These are phyloP conservation scores for Nymphalis polychloros DNA, from an alignment of 2,888 invertebrate genomes.

Conservation along the genomic window DNA sequence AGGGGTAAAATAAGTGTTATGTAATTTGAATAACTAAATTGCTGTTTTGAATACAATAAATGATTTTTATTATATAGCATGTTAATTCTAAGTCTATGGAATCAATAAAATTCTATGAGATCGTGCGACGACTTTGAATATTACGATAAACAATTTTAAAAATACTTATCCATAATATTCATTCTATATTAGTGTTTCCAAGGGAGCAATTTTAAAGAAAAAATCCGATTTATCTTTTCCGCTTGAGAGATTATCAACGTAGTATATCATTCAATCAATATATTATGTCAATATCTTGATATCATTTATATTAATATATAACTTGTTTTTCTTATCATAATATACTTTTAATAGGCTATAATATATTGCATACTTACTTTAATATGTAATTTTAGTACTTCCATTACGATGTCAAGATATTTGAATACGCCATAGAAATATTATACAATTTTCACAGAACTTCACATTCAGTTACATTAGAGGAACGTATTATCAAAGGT, in stretches of 20 bases:
- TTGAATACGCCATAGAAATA: constrained; percentile 13
- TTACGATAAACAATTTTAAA: neutral
- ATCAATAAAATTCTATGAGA: neutral
- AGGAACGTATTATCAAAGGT: neutral
- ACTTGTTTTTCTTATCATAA: no score
- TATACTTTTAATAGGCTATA: neutral
- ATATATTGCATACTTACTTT: constrained; percentile 21
- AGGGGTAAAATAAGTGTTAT: constrained; percentile 36
- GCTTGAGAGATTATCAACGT: no score
- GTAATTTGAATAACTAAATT: constrained; percentile 32
- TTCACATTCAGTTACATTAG: neutral
- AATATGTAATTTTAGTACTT: constrained; percentile 26
- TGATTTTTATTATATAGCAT: neutral
- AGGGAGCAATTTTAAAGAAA: no score
- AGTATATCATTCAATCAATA: no score
- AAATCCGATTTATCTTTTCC: no score
- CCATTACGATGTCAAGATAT: constrained; percentile 16
- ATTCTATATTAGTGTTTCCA: no score
- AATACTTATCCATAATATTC: no score
- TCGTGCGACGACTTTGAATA: neutral
- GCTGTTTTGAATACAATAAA: constrained; percentile 13
- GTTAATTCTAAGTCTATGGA: neutral
- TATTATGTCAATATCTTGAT: no score
- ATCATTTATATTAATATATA: no score
- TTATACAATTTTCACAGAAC: neutral